These are phyloP conservation scores for Sisyra terminalis DNA, from an alignment of 2,888 invertebrate species.

Conservation along the genomic window DNA sequence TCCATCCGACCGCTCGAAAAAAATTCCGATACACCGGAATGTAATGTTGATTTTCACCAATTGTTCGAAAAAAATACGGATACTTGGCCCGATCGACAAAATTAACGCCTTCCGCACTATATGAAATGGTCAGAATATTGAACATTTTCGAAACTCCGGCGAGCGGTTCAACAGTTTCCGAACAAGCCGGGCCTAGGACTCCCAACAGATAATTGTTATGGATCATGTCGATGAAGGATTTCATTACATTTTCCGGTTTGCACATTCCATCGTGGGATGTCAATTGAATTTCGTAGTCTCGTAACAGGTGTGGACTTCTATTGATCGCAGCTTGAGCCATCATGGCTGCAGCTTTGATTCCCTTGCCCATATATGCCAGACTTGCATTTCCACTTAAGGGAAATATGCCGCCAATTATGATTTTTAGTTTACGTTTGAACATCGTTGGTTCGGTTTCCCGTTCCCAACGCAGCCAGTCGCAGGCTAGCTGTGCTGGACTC, in stretches of 20 bases:
- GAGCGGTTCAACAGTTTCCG: conserved; percentile 64
- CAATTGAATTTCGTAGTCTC: conserved; percentile 40
- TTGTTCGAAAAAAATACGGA: conserved; percentile 65
- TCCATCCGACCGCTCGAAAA: conserved; percentile 45
- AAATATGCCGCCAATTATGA: conserved; percentile 48
- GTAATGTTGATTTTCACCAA: conserved; percentile 59
- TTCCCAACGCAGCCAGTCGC: conserved; percentile 44
- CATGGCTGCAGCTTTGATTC: conserved; percentile 40
- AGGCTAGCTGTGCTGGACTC: conserved; percentile 34
- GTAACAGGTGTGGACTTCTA: conserved; percentile 33
- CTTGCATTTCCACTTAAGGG: conserved; percentile 35
- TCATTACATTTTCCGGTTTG: conserved; percentile 55
- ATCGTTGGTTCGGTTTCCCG: conserved; percentile 23
- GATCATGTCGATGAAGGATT: conserved; percentile 54
- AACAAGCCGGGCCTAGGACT: conserved; percentile 63
- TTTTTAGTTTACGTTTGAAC: conserved; percentile 27
- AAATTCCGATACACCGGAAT: conserved; percentile 46
- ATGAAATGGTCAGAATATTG: conserved; percentile 55
- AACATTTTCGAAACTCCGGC: conserved; percentile 61
- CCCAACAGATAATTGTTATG: conserved; percentile 43
- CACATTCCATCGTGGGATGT: conserved; percentile 48
- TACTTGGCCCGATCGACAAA: conserved; percentile 51
- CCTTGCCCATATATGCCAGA: conserved; percentile 37
- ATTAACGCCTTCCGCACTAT: conserved; percentile 60
- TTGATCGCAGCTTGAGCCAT: conserved; percentile 50